These are phyloP conservation scores for Apoda limacodes DNA, from an alignment of 2,888 invertebrate genomes.

Conservation along the genomic window DNA sequence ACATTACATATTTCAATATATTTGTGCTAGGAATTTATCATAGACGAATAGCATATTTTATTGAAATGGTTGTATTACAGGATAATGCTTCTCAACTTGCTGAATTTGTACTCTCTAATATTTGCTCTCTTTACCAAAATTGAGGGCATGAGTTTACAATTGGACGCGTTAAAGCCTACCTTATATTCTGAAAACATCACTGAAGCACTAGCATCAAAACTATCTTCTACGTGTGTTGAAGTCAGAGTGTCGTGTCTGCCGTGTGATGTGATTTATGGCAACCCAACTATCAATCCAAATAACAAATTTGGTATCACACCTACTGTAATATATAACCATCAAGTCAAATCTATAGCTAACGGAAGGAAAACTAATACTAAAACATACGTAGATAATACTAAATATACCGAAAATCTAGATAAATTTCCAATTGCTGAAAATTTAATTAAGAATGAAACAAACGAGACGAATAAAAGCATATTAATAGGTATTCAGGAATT, in stretches of 20 bases:
- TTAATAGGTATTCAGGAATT: conserved; percentile 25
- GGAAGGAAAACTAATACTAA: conserved; percentile 1
- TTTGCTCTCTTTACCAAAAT: conserved; percentile 93
- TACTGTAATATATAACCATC: no score
- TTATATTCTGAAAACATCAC: conserved; percentile 36
- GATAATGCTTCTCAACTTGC: conserved; percentile 92
- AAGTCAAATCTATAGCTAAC: no score
- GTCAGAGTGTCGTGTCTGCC: conserved; percentile 37
- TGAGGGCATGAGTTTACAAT: conserved; percentile 75
- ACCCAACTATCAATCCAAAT: conserved; percentile 1
- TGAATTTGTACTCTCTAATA: conserved; percentile 95
- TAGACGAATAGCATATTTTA: no score
- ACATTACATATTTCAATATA: no score
- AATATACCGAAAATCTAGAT: conserved; percentile 7
- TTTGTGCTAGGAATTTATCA: no score
- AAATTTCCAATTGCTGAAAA: conserved; percentile 4
- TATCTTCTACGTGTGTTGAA: conserved; percentile 43
- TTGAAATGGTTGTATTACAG: conserved; percentile 65
- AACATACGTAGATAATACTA: conserved; percentile 1
- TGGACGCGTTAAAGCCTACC: conserved; percentile 66
- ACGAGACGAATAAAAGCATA: conserved; percentile 21
- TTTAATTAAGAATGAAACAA: conserved; percentile 16
- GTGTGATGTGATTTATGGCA: conserved; percentile 26
- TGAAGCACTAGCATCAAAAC: conserved; percentile 26
- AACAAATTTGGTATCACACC: no score